Evolutionary conservation across 2,797 vertebrate genomes (phyloP).

Genomic region (Sciaenops ocellatus): DNA sequence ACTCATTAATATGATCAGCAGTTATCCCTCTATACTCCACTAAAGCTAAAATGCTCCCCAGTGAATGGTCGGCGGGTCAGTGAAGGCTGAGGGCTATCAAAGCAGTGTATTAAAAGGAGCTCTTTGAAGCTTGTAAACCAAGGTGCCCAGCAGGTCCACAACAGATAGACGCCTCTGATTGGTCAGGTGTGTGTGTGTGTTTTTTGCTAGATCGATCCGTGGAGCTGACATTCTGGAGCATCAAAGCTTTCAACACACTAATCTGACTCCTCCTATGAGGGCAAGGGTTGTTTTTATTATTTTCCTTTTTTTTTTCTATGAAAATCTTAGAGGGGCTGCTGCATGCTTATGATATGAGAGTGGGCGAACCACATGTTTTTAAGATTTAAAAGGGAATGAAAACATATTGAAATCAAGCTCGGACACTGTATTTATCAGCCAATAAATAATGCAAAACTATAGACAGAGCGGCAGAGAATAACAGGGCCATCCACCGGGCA

Average conservation of each 20-base stretch:
- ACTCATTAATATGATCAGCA: conserved; percentile 81
- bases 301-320: conserved; percentile 65
- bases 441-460: conserved; percentile 77
- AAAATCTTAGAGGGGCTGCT: conserved; percentile 63
- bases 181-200: conserved; percentile 87
- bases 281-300: conserved; percentile 86
- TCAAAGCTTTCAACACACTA: conserved; percentile 94
- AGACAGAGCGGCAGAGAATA: conserved; percentile 60
- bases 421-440: conserved; percentile 65
- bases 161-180: conserved; percentile 94
- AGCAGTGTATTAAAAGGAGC: conserved; percentile 88
- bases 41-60: conserved; percentile 80
- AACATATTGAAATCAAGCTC: conserved; percentile 65
- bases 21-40: conserved; percentile 70
- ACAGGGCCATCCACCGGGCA: conserved; percentile 57
- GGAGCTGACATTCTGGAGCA: conserved; percentile 93
- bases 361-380: conserved; percentile 48
- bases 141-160: conserved; percentile 90
- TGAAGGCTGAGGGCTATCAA: conserved; percentile 83
- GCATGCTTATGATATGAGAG: conserved; percentile 63
- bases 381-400: conserved; percentile 61
- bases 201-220: conserved; percentile 92
- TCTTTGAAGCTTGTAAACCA: conserved; percentile 90
- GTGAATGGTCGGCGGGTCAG: conserved; percentile 75
- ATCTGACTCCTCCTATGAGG: conserved; percentile 95